A percentile compares a stretch with the other conserved stretches of the same genome.
Conservation (phyloP, 2,113 vertebrate genomes). For the Erythrolamprus reginae region DNA sequence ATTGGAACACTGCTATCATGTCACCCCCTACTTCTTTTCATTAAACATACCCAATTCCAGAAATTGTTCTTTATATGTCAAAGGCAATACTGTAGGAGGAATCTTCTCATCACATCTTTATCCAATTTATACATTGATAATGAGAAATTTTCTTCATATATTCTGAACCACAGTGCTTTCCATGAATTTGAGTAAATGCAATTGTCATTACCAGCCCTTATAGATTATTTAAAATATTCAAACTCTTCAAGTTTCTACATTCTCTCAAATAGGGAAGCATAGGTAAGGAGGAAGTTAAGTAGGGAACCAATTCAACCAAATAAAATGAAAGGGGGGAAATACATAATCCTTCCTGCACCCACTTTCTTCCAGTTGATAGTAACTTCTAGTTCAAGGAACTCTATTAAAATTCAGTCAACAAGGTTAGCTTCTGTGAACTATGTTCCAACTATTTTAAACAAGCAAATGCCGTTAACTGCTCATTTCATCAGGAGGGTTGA, state of each 20-base stretch:
- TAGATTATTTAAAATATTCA: not conserved
- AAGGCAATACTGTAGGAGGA: not conserved
- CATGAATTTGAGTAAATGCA: not conserved
- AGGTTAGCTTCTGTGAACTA: not conserved
- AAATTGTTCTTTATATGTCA: not conserved
- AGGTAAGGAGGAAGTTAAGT: not conserved
- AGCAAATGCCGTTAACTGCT: not conserved
- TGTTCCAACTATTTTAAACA: not conserved
- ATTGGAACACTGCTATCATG: no score
- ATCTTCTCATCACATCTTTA: not conserved
- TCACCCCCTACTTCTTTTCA: no score
- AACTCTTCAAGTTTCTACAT: not conserved
- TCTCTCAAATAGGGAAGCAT: not conserved
- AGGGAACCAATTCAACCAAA: not conserved
- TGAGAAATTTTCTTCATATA: not conserved
- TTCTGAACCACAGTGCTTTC: not conserved
- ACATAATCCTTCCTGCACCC: not conserved
- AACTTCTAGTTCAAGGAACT: not conserved
- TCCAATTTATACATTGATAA: not conserved
- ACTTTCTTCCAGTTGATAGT: not conserved
- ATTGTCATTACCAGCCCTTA: not conserved
- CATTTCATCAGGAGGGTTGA: not conserved
- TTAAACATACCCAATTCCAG: no score
- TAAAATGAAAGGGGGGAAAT: no score
- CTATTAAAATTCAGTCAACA: not conserved